phyloP scores from a whole-genome alignment of 2,888 invertebrate species.

The Parnassius smintheus region DNA sequence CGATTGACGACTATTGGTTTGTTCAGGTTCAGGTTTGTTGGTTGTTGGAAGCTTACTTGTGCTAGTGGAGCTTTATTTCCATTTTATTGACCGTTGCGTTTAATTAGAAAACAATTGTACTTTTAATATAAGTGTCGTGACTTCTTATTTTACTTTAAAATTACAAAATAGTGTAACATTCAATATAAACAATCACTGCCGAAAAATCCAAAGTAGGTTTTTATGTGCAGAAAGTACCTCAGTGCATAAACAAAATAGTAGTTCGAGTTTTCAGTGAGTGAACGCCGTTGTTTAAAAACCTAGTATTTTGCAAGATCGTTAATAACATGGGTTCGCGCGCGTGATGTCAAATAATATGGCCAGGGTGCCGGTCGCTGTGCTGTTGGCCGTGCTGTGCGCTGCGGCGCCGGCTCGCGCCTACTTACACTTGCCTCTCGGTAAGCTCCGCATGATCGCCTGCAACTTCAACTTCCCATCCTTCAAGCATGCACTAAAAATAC shows the following conservation, averaged over 20 bases:
- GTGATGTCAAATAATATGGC: slow-evolving; percentile 11
- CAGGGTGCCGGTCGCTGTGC: slow-evolving; percentile 13
- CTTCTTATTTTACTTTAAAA: too few species aligned
- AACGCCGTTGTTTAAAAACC: not conserved
- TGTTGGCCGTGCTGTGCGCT: slow-evolving; percentile 25
- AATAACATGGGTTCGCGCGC: slow-evolving; percentile 1
- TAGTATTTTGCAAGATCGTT: not conserved
- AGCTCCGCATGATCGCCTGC: slow-evolving; percentile 1
- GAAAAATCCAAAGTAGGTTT: slow-evolving; percentile 4
- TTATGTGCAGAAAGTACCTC: slow-evolving; percentile 3
- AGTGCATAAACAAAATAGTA: slow-evolving; percentile 9
- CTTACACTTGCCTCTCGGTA: slow-evolving; percentile 12
- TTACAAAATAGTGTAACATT: too few species aligned
- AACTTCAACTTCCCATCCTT: not conserved
- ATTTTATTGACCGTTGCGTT: not conserved
- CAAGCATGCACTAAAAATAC: slow-evolving; percentile 1
- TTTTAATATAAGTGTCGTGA: too few species aligned
- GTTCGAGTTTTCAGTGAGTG: not conserved
- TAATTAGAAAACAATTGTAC: not conserved
- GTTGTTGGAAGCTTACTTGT: not conserved
- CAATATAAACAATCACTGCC: too few species aligned
- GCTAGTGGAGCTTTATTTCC: too few species aligned
- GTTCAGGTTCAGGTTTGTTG: too few species aligned
- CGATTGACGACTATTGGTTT: too few species aligned
- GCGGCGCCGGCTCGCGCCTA: slow-evolving; percentile 19